A percentile compares a stretch with the other conserved stretches of the same genome.
Evolutionary conservation across 2,797 vertebrate species (phyloP).

Genomic region (Hypotaenidia philippensis): DNA sequence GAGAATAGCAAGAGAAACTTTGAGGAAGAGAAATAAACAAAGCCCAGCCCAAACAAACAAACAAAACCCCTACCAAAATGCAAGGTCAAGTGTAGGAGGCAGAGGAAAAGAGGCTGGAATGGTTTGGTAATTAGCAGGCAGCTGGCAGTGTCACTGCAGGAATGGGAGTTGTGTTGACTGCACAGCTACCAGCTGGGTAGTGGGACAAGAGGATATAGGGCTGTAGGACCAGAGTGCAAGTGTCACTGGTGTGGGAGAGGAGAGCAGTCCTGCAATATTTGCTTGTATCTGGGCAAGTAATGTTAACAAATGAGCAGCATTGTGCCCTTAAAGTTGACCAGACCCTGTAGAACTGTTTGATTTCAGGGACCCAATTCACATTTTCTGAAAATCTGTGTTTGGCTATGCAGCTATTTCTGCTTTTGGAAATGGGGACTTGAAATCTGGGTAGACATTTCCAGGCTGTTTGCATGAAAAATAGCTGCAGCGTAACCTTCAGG

Average conservation of each 20-base stretch:
- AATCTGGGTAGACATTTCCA: not conserved
- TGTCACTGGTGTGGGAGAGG: not conserved
- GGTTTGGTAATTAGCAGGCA: not conserved
- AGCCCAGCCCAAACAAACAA: not conserved
- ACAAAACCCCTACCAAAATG: not conserved
- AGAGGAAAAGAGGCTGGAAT: not conserved
- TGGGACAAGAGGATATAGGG: not conserved
- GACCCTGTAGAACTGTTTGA: not conserved
- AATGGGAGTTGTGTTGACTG: not conserved
- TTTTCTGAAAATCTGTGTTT: not conserved
- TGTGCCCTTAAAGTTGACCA: not conserved
- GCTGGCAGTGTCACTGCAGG: not conserved
- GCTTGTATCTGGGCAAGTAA: not conserved
- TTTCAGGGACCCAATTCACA: not conserved
- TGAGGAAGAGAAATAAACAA: not conserved
- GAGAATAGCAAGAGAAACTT: not conserved
- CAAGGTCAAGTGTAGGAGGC: not conserved
- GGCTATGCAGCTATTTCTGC: not conserved
- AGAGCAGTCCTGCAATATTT: not conserved
- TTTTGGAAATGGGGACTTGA: not conserved
- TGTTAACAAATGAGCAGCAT: not conserved
- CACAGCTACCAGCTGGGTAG: not conserved
- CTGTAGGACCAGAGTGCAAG: not conserved
- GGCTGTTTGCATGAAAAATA: not conserved
- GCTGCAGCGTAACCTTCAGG: not conserved